Percentiles rank a stretch among this genome's conserved stretches.
These are phyloP conservation scores for Rhinogobio ventralis DNA, from an alignment of 2,797 vertebrate genomes.

Conservation along the genomic window DNA sequence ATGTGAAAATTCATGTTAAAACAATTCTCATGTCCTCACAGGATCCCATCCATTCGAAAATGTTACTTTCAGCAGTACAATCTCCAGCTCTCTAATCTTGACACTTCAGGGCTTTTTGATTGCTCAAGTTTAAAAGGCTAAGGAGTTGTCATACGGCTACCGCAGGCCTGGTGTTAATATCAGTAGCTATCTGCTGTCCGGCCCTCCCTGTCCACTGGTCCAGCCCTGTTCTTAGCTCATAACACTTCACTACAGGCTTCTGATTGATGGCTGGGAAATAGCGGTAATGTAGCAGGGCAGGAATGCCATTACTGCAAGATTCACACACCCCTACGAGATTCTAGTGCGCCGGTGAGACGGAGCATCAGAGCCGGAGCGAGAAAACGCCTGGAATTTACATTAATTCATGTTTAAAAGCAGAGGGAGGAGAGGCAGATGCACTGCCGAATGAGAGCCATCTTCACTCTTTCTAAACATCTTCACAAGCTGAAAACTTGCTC, in stretches of 20 bases:
- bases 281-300: slow-evolving; percentile 74
- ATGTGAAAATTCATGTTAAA: neutral
- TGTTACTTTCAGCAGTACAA: slow-evolving; percentile 19
- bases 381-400: slow-evolving; percentile 79
- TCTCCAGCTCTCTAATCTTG: slow-evolving; percentile 45
- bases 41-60: neutral
- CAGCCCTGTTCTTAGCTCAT: slow-evolving; percentile 56
- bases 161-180: slow-evolving; percentile 61
- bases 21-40: neutral
- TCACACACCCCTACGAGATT: slow-evolving; percentile 82
- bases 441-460: slow-evolving; percentile 60
- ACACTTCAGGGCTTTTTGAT: slow-evolving; percentile 39
- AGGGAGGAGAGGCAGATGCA: slow-evolving; percentile 73
- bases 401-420: slow-evolving; percentile 80
- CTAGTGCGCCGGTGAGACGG: slow-evolving; percentile 72
- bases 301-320: slow-evolving; percentile 80
- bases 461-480: slow-evolving; percentile 35
- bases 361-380: slow-evolving; percentile 71
- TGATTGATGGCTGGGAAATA: slow-evolving; percentile 79
- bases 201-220: slow-evolving; percentile 52
- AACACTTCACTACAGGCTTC: slow-evolving; percentile 56
- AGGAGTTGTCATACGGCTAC: slow-evolving; percentile 54
- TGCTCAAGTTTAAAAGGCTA: slow-evolving; percentile 52
- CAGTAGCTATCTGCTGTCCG: slow-evolving; percentile 60
- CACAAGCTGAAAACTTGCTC: slow-evolving; percentile 36